Conservation (phyloP, 2,797 vertebrate genomes). For the Phalloptychus januarius region DNA sequence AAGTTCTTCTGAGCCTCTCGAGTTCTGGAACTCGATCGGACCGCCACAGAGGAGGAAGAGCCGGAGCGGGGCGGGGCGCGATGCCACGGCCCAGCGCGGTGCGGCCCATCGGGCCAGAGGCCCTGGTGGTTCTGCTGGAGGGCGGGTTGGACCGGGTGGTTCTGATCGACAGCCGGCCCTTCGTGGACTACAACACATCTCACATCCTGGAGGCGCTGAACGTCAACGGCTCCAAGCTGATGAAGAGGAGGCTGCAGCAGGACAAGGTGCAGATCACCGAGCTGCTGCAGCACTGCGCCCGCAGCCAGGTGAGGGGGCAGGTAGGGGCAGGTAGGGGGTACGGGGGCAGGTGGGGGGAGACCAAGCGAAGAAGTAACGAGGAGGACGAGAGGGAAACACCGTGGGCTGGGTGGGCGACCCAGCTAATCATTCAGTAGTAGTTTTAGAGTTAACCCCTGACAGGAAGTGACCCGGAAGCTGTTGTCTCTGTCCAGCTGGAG, state of each 20-base stretch:
- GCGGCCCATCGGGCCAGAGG: conserved; percentile 83
- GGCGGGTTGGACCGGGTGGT: conserved; percentile 88
- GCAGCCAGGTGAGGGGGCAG: conserved; percentile 86
- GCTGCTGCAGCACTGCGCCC: conserved; percentile 94
- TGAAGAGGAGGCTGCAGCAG: conserved; percentile 95
- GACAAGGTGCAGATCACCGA: conserved; percentile 94
- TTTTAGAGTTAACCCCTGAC: background rate
- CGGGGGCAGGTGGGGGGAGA: background rate
- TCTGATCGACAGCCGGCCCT: conserved; percentile 94
- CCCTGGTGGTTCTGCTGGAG: conserved; percentile 91
- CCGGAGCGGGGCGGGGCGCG: conserved; percentile 8
- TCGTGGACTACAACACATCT: conserved; percentile 93
- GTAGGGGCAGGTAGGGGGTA: background rate
- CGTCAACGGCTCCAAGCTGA: conserved; percentile 97
- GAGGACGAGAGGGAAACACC: too few relatives aligned
- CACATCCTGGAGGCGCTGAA: conserved; percentile 95
- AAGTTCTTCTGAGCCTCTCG: conserved; percentile 85
- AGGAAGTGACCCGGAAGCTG: background rate
- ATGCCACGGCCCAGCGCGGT: conserved; percentile 57
- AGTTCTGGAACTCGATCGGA: conserved; percentile 65
- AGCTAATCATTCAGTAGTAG: too few relatives aligned
- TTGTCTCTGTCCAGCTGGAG: conserved; percentile 81
- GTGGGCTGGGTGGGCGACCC: background rate
- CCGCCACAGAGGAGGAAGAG: conserved; percentile 22
- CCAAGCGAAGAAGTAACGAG: background rate